phyloP scores from a whole-genome alignment of 37 sponge, comb jelly and placozoan genomes.

The Cliona cf. orientalis region DNA sequence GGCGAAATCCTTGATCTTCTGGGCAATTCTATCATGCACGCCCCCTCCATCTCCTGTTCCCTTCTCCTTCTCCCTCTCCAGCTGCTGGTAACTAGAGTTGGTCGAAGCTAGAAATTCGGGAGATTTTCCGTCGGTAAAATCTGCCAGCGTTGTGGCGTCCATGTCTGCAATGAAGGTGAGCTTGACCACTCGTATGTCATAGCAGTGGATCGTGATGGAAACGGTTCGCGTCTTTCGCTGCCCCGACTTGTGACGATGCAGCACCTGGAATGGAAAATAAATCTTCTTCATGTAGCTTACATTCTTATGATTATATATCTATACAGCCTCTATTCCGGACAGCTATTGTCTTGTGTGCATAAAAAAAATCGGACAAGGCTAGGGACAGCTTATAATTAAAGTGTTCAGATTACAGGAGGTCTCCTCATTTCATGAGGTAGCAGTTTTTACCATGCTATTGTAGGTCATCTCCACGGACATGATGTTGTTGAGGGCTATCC shows the following conservation, averaged over 20 bases:
- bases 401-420: too few species aligned
- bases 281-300: constrained; percentile 64
- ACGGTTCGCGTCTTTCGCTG: constrained; percentile 4
- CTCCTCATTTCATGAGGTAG: too few species aligned
- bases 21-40: neutral
- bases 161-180: constrained; percentile 38
- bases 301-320: too few species aligned
- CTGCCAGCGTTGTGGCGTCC: neutral
- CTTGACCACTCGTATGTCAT: constrained; percentile 51
- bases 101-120: neutral
- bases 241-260: neutral
- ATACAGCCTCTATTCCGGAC: too few species aligned
- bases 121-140: neutral
- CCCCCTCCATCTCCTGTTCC: constrained; percentile 1
- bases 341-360: too few species aligned
- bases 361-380: too few species aligned
- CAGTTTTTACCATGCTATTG: too few species aligned
- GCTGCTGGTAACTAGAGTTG: too few species aligned
- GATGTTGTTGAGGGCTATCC: constrained; percentile 84
- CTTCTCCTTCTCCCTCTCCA: neutral
- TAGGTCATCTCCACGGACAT: constrained; percentile 62
- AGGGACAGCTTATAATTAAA: too few species aligned
- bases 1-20: neutral
- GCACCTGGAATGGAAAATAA: neutral
- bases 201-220: constrained; percentile 51